Evolutionary conservation across 2,888 invertebrate genomes (phyloP).

Genomic region (Chrysina gloriosa): DNA sequence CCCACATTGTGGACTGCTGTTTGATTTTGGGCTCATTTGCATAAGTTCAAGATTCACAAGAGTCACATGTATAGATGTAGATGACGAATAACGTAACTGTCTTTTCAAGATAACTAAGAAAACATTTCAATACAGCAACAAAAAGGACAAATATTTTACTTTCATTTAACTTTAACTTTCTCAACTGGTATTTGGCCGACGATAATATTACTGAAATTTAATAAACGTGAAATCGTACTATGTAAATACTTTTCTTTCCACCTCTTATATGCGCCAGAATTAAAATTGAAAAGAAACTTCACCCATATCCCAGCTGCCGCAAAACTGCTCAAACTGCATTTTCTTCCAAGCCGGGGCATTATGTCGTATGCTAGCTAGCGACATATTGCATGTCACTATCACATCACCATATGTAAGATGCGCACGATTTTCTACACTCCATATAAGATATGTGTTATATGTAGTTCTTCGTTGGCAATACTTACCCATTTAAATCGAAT

Average conservation of each 20-base stretch:
- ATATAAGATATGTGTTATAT: background rate
- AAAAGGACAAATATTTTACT: too few species aligned
- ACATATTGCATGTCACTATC: slow-evolving; percentile 3
- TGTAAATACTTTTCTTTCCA: background rate
- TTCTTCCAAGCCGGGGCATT: background rate
- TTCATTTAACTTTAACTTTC: background rate
- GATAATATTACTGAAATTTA: background rate
- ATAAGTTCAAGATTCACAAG: too few species aligned
- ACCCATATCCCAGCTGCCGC: background rate
- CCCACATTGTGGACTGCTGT: too few species aligned
- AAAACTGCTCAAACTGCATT: background rate
- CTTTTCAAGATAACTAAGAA: too few species aligned
- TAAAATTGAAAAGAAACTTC: too few species aligned
- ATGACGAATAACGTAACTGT: too few species aligned
- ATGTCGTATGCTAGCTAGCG: background rate
- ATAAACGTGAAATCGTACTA: background rate
- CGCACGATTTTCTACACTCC: background rate
- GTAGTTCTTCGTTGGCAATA: slow-evolving; percentile 8
- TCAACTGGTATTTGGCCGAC: background rate
- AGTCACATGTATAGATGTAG: too few species aligned
- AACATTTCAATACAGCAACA: too few species aligned
- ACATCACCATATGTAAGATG: slow-evolving; percentile 15
- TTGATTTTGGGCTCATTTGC: too few species aligned
- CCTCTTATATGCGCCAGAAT: background rate
- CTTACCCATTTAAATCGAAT: background rate